phyloP scores from a whole-genome alignment of 2,113 vertebrate genomes.

The Pungitius pungitius region DNA sequence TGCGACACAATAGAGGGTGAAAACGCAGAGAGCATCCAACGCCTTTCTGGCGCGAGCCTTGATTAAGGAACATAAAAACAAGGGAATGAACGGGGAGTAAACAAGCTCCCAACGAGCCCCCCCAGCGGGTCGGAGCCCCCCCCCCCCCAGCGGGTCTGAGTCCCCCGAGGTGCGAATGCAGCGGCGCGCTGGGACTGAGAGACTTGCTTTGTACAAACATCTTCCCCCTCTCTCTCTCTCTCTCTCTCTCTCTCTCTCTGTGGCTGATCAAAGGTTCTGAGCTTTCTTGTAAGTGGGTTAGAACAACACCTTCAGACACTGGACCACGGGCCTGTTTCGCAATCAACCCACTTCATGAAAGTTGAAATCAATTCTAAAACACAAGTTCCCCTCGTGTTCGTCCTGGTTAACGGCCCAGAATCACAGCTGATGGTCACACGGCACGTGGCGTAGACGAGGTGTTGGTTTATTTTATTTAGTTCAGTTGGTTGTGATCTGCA shows the following conservation, averaged over 20 bases:
- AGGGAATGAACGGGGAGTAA: slow-evolving; percentile 2
- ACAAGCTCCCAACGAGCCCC: too few relatives aligned
- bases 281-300: background rate
- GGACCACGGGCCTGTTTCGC: too few relatives aligned
- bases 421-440: background rate
- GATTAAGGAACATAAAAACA: slow-evolving; percentile 45
- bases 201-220: background rate
- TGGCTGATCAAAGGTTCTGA: background rate
- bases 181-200: background rate
- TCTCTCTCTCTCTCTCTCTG: too few relatives aligned
- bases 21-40: slow-evolving; percentile 41
- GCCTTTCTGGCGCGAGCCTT: slow-evolving; percentile 31
- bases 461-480: background rate
- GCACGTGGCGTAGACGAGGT: background rate
- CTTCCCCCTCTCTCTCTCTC: too few relatives aligned
- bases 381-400: background rate
- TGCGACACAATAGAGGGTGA: slow-evolving; percentile 54
- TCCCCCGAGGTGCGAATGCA: background rate
- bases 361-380: background rate
- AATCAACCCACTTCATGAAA: background rate
- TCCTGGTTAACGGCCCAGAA: background rate
- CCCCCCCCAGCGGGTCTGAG: background rate
- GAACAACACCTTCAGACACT: background rate
- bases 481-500: too few relatives aligned
- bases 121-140: slow-evolving; percentile 26